Conservation (phyloP, 1,140 invertebrate species). For the Drosophila repletoides region DNA sequence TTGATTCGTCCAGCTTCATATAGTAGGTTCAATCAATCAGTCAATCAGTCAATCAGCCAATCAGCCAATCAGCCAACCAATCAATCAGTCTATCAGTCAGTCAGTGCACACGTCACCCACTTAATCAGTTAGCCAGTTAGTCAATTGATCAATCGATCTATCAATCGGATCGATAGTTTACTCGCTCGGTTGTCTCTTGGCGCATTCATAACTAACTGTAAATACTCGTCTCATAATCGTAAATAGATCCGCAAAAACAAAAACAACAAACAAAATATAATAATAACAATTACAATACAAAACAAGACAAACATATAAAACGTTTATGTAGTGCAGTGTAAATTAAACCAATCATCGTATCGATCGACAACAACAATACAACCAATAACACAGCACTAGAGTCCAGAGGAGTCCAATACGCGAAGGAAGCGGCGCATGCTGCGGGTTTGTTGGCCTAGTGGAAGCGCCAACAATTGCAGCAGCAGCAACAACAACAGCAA, state of each 20-base stretch:
- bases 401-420: neutral
- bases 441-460: conserved; percentile 41
- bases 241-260: too few relatives aligned
- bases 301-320: conserved; percentile 11
- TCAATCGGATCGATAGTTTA: conserved; percentile 16
- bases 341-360: conserved; percentile 5
- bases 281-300: too few relatives aligned
- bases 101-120: conserved; percentile 41
- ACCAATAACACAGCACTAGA: neutral
- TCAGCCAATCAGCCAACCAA: neutral
- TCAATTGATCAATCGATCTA: conserved; percentile 21
- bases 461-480: conserved; percentile 11
- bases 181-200: conserved; percentile 9
- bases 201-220: conserved; percentile 44
- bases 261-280: too few relatives aligned
- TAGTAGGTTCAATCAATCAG: conserved; percentile 44
- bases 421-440: conserved; percentile 34
- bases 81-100: conserved; percentile 31
- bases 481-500: neutral
- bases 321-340: conserved; percentile 34
- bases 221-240: conserved; percentile 44
- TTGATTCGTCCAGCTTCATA: conserved; percentile 58
- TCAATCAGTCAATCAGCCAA: conserved; percentile 26
- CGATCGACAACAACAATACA: neutral
- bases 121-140: conserved; percentile 28